A percentile compares a stretch with the other conserved stretches of the same genome.
Conservation (phyloP, 2,888 invertebrate genomes). For the Habrosyne pyritoides region DNA sequence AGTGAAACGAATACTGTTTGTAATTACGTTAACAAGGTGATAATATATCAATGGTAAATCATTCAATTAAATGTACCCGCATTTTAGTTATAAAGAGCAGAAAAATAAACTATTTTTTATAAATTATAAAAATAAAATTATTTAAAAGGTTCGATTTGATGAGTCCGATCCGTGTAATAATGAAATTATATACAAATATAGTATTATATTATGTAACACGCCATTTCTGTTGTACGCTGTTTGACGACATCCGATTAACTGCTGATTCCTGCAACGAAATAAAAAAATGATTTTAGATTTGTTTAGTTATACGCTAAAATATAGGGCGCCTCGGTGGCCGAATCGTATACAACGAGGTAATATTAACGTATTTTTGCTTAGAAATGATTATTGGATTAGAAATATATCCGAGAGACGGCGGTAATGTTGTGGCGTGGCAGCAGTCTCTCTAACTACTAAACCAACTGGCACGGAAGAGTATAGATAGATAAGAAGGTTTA, state of each 20-base stretch:
- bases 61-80: conserved; percentile 21
- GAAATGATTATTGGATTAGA: too few relatives aligned
- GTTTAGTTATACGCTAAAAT: too few relatives aligned
- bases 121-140: conserved; percentile 35
- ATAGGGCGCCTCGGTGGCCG: too few relatives aligned
- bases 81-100: conserved; percentile 23
- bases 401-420: too few relatives aligned
- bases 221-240: conserved; percentile 37
- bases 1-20: background rate
- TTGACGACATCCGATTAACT: conserved; percentile 33
- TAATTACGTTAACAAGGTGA: conserved; percentile 9
- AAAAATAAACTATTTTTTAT: conserved; percentile 26
- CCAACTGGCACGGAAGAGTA: too few relatives aligned
- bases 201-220: conserved; percentile 53
- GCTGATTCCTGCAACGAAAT: conserved; percentile 48
- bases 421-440: too few relatives aligned
- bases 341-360: too few relatives aligned
- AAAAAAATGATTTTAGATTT: too few relatives aligned
- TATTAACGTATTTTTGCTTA: too few relatives aligned
- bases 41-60: conserved; percentile 23
- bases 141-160: conserved; percentile 29
- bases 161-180: conserved; percentile 21
- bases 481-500: too few relatives aligned
- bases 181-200: conserved; percentile 58
- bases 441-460: too few relatives aligned